Evolutionary conservation across 2,888 invertebrate species (phyloP), one percentile per base, ranked within the genome.

Genomic region (Piscicola geometra): DNA sequence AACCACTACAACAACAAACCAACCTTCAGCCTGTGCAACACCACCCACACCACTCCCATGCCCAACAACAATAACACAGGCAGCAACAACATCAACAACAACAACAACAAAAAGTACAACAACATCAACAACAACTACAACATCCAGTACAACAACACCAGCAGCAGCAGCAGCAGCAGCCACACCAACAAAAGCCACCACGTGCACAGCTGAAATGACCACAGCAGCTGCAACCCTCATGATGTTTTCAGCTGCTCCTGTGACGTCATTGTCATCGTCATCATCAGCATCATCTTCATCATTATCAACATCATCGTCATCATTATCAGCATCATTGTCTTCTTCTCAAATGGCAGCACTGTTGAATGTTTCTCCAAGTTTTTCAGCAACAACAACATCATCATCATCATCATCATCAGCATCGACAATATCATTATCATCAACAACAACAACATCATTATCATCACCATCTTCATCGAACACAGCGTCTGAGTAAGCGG

Each of bases 251-350:
- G 5, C 47, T 36, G 33, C 70, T 32, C 32, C 73, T 32, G 30
- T 56, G 21, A 32, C 73, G 25, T 73, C 64, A 33, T 68, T 66
- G 35, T 71, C 75, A 75, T 75, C 75, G 28, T 70, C 75, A 75
- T 2, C 75, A 75, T 36, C 75, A 75, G 12, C 35, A 75, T 69
- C 68, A 69, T 67, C 75, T 69, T 74, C 74, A 74, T 74, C 67
- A 74, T 74, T 64, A 66, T 74, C 74, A 9, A 69, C 74, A 66
- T 74, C 74, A 66, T 25, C 70, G 25, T 41, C 41, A 70, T n/a
- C 70, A 70, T 41, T 41, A 41, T 41, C 41, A 5, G 5, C 41
- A 41, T 15, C 41, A 41, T 41, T 41, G 15, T 41, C 15, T 9
- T 41, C 41, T 9, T 41, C 41, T 5, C n/a, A n/a, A n/a, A n/a